phyloP scores from a whole-genome alignment of 1,140 invertebrate genomes.

The Gonioctena quinquepunctata region DNA sequence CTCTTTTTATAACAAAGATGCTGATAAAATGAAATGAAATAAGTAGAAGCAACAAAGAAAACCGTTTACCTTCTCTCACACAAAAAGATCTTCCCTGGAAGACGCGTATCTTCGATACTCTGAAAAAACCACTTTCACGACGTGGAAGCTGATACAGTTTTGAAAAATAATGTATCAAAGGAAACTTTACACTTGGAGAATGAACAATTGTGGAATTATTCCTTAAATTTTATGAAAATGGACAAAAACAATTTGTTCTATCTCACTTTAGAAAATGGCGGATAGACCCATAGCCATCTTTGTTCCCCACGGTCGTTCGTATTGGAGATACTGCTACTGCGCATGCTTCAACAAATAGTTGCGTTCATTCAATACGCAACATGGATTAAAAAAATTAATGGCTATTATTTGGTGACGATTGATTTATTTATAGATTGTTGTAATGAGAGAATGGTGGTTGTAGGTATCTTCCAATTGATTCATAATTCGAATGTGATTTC shows the following conservation, averaged over 20 bases:
- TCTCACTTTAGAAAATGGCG: conserved; percentile 58
- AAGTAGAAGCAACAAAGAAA: conserved; percentile 55
- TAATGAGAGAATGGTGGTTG: too few species aligned
- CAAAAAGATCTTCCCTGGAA: conserved; percentile 27
- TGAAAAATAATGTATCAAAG: not conserved
- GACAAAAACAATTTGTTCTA: conserved; percentile 50
- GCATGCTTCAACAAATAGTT: conserved; percentile 12
- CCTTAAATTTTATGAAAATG: conserved; percentile 38
- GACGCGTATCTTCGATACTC: conserved; percentile 28
- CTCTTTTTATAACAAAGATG: conserved; percentile 56
- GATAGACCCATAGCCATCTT: conserved; percentile 56
- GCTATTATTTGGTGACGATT: too few species aligned
- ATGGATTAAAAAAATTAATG: too few species aligned
- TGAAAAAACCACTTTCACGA: not conserved
- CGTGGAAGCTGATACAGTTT: not conserved
- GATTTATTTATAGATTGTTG: too few species aligned
- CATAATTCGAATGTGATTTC: too few species aligned
- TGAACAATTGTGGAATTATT: conserved; percentile 30
- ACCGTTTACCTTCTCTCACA: conserved; percentile 50
- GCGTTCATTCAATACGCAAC: conserved; percentile 5
- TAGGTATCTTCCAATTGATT: too few species aligned
- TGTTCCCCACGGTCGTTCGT: conserved; percentile 43
- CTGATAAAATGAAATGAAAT: conserved; percentile 56
- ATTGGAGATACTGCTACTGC: not conserved
- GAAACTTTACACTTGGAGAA: conserved; percentile 18